A percentile compares a stretch with the other conserved stretches of the same genome.
These are phyloP conservation scores for Montipora efflorescens DNA, from an alignment of 64 coral and sea anemone species.

Conservation along the genomic window DNA sequence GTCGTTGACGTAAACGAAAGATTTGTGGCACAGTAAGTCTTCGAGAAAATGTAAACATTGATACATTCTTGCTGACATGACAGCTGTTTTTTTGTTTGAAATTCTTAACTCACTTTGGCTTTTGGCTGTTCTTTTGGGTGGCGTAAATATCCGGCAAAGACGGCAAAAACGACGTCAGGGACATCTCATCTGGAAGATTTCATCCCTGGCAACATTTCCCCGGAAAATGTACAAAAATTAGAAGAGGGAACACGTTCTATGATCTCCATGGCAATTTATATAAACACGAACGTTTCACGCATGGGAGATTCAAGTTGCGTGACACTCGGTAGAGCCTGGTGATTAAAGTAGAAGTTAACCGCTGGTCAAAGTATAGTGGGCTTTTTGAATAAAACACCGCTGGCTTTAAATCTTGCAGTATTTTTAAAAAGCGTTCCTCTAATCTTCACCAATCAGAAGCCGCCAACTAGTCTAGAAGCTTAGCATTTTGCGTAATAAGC, in stretches of 20 bases:
- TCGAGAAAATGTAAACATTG: background rate
- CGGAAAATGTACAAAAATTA: background rate
- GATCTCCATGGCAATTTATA: constrained; percentile 42
- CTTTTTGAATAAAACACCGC: constrained; percentile 1
- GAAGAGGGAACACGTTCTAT: background rate
- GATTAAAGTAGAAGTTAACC: background rate
- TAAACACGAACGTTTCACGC: background rate
- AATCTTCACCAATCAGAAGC: constrained; percentile 96
- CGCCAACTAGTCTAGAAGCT: constrained; percentile 88
- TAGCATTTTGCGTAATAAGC: constrained; percentile 73
- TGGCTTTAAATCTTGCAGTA: constrained; percentile 12
- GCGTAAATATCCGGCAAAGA: constrained; percentile 20
- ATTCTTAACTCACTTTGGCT: constrained; percentile 25
- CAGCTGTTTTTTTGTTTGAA: background rate
- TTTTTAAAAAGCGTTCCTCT: constrained; percentile 30
- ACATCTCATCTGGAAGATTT: constrained; percentile 1
- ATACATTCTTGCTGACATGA: background rate
- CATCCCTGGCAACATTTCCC: background rate
- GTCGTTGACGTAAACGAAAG: no score
- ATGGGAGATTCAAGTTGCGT: background rate
- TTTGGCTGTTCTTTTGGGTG: constrained; percentile 15
- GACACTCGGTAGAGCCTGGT: background rate
- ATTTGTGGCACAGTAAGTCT: background rate
- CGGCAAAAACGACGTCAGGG: constrained; percentile 22
- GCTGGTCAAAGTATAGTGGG: background rate